These are phyloP conservation scores for Urophycis tenuis DNA, from an alignment of 2,797 vertebrate genomes.

Conservation along the genomic window DNA sequence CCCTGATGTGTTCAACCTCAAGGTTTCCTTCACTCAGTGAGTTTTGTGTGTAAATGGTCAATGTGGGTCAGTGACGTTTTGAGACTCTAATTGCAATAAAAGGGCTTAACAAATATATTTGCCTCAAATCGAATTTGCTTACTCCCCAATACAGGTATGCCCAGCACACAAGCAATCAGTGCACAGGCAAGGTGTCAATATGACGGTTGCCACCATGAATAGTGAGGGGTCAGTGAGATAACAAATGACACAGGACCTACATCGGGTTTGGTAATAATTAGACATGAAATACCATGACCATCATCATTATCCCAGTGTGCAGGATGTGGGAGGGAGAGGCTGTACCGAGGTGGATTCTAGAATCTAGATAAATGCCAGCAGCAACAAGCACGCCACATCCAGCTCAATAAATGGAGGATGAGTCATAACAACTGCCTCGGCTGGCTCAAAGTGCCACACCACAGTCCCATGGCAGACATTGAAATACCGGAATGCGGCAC, in stretches of 20 bases:
- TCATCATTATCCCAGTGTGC: constrained; percentile 3
- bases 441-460: constrained; percentile 12
- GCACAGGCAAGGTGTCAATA: not conserved
- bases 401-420: constrained; percentile 11
- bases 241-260: not conserved
- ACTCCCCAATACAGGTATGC: not conserved
- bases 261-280: not conserved
- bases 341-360: not conserved
- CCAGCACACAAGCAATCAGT: not conserved
- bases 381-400: not conserved
- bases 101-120: not conserved
- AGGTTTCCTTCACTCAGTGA: not conserved
- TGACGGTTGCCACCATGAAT: not conserved
- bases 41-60: not conserved
- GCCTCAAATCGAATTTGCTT: not conserved
- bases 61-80: not conserved
- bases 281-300: constrained; percentile 10
- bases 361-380: not conserved
- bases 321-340: not conserved
- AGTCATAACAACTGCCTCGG: not conserved
- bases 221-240: not conserved
- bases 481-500: not conserved
- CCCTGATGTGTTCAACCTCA: not conserved
- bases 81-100: not conserved
- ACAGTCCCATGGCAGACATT: constrained; percentile 9